These are phyloP conservation scores for Acholoe squamosa DNA, from an alignment of 2,888 invertebrate genomes.

Conservation along the genomic window DNA sequence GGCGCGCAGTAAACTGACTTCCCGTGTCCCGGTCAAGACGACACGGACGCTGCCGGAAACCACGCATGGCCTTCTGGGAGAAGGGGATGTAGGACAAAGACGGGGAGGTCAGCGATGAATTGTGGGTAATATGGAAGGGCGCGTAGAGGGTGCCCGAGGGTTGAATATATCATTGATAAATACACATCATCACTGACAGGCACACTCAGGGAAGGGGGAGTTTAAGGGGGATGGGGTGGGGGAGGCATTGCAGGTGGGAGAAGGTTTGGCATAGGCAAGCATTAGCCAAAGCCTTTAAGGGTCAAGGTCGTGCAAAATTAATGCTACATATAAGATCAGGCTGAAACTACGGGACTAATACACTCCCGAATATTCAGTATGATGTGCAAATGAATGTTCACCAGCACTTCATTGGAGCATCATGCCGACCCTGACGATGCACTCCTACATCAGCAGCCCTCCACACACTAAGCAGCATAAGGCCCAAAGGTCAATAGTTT, in stretches of 20 bases:
- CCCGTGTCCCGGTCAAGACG: neutral
- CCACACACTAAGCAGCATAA: too few species aligned
- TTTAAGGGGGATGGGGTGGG: neutral
- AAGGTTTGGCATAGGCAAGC: too few species aligned
- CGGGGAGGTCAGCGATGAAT: neutral
- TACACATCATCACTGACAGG: constrained; percentile 9
- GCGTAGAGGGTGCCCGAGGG: neutral
- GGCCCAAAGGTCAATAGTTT: too few species aligned
- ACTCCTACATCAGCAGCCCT: too few species aligned
- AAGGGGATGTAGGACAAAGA: neutral
- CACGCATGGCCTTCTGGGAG: constrained; percentile 24
- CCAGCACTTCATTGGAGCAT: too few species aligned
- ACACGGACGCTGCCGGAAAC: constrained; percentile 40
- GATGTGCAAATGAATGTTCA: too few species aligned
- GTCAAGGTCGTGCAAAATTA: too few species aligned
- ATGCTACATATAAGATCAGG: too few species aligned
- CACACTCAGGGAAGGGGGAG: neutral
- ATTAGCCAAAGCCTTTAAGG: too few species aligned
- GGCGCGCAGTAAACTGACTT: neutral
- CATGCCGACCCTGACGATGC: too few species aligned
- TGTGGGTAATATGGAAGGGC: neutral
- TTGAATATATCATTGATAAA: constrained; percentile 32
- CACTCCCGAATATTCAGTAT: too few species aligned
- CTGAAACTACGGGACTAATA: too few species aligned
- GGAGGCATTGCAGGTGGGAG: neutral